These are phyloP conservation scores for Agonopterix heracliana DNA, from an alignment of 2,888 invertebrate genomes.

Conservation along the genomic window DNA sequence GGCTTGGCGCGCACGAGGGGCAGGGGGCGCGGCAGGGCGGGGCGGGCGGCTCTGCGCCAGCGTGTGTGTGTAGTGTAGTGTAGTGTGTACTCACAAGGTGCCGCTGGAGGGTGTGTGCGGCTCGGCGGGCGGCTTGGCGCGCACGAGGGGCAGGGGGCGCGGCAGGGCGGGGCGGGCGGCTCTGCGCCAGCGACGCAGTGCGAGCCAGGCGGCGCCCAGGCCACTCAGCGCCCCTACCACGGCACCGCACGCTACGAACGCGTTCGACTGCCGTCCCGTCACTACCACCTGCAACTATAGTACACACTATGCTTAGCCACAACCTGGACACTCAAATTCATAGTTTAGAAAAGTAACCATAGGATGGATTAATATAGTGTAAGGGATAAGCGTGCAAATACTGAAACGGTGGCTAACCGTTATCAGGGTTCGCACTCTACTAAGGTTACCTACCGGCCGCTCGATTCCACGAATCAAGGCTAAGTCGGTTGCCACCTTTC, in stretches of 20 bases:
- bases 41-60: slow-evolving; percentile 25
- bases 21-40: slow-evolving; percentile 17
- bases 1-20: slow-evolving; percentile 20
- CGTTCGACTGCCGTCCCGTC: slow-evolving; percentile 26
- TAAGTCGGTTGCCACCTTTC: too few species aligned
- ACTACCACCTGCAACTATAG: slow-evolving; percentile 13
- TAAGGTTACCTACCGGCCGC: too few species aligned
- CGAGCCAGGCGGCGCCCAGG: slow-evolving; percentile 35
- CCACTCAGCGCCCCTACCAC: slow-evolving; percentile 37
- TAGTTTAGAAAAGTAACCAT: too few species aligned
- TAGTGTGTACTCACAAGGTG: slow-evolving; percentile 48
- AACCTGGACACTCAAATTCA: too few species aligned
- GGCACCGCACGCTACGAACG: slow-evolving; percentile 41
- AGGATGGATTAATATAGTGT: too few species aligned
- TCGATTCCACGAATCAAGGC: too few species aligned
- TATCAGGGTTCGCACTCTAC: too few species aligned
- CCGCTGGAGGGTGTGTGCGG: slow-evolving; percentile 13
- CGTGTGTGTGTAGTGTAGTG: slow-evolving; percentile 12
- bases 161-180: slow-evolving; percentile 17
- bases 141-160: slow-evolving; percentile 23
- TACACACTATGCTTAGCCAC: background rate
- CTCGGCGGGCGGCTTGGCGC: slow-evolving; percentile 9
- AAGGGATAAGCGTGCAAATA: too few species aligned
- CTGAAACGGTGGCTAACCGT: too few species aligned
- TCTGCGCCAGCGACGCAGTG: slow-evolving; percentile 33